phyloP scores from a whole-genome alignment of 2,797 vertebrate species.

The Sciaenops ocellatus region DNA sequence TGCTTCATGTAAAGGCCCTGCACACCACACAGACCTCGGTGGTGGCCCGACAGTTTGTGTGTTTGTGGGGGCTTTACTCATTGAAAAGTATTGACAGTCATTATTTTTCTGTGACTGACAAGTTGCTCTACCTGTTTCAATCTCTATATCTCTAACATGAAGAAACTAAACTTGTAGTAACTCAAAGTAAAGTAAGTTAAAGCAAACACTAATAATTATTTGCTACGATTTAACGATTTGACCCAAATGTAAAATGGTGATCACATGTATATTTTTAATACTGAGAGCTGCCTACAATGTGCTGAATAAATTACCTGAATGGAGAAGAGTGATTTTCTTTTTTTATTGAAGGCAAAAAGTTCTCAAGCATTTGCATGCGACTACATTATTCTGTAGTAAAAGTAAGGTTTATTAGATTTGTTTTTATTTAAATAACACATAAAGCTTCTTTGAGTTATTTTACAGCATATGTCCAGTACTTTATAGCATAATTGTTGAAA shows the following conservation, averaged over 20 bases:
- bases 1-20: neutral
- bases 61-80: neutral
- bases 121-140: neutral
- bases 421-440: neutral
- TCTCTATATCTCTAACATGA: neutral
- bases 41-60: neutral
- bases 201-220: slow-evolving; percentile 47
- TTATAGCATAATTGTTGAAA: neutral
- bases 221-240: slow-evolving; percentile 8
- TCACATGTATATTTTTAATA: slow-evolving; percentile 43
- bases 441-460: neutral
- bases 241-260: slow-evolving; percentile 36
- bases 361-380: neutral
- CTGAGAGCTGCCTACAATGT: slow-evolving; percentile 39
- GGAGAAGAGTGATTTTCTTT: neutral
- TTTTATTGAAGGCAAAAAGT: neutral
- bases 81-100: neutral
- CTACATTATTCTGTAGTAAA: slow-evolving; percentile 10
- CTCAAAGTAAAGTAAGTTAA: neutral
- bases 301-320: slow-evolving; percentile 55
- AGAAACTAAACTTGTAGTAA: slow-evolving; percentile 16
- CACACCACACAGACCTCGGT: neutral
- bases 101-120: slow-evolving; percentile 10
- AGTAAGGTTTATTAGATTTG: neutral
- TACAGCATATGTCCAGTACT: neutral